These are phyloP conservation scores for Parochlus steinenii DNA, from an alignment of 2,888 invertebrate genomes.

Conservation along the genomic window DNA sequence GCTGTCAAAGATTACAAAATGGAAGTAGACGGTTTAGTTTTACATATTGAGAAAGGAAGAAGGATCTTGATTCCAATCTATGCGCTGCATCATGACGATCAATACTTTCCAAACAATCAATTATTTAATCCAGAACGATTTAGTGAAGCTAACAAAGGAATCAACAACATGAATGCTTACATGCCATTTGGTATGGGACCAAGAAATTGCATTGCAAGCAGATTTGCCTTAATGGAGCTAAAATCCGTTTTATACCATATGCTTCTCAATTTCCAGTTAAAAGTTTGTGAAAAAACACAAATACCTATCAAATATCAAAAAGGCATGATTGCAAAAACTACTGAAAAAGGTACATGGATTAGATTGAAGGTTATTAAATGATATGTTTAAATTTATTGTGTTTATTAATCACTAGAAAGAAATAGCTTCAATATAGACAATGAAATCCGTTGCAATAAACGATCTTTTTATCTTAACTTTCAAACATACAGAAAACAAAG, in stretches of 20 bases:
- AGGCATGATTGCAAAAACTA: not conserved
- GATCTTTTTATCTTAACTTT: no score
- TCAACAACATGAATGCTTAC: slow-evolving; percentile 1
- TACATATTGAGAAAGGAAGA: not conserved
- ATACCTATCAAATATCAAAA: slow-evolving; percentile 16
- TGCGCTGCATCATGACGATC: slow-evolving; percentile 3
- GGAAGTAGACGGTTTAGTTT: slow-evolving; percentile 32
- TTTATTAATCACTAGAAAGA: no score
- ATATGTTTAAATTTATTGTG: no score
- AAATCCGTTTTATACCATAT: slow-evolving; percentile 22
- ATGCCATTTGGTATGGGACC: slow-evolving; percentile 14
- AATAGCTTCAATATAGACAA: no score
- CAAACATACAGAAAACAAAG: no score
- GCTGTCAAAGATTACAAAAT: slow-evolving; percentile 27
- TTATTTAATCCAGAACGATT: slow-evolving; percentile 3
- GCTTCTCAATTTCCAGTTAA: slow-evolving; percentile 21
- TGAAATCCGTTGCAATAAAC: no score
- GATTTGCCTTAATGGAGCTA: slow-evolving; percentile 24
- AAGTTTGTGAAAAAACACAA: slow-evolving; percentile 20
- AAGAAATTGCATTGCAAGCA: slow-evolving; percentile 8
- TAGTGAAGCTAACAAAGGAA: not conserved
- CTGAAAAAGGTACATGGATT: slow-evolving; percentile 11
- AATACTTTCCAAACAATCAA: not conserved
- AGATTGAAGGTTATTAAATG: no score
- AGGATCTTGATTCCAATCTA: not conserved